These are phyloP conservation scores for Drosophila simulans DNA, from an alignment of 1,140 invertebrate genomes.

Conservation along the genomic window DNA sequence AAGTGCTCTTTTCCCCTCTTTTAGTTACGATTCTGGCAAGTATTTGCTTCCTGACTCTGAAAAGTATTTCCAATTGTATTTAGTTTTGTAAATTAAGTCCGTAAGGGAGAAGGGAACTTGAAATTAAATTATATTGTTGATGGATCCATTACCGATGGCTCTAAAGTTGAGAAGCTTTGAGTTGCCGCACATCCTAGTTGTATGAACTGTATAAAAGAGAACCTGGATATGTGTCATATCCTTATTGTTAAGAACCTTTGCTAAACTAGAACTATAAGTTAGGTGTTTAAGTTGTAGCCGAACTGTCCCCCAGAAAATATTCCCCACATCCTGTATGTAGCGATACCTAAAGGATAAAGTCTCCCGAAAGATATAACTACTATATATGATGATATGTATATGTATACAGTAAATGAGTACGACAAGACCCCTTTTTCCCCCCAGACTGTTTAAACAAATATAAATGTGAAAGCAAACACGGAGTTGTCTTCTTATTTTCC, in stretches of 20 bases:
- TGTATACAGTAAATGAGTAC: conserved; percentile 48
- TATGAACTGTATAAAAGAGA: conserved; percentile 44
- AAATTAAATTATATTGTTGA: conserved; percentile 31
- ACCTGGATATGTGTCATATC: conserved; percentile 32
- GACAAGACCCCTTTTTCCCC: conserved; percentile 32
- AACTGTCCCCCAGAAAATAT: conserved; percentile 14
- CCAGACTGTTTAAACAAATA: conserved; percentile 76
- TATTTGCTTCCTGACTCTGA: conserved; percentile 38
- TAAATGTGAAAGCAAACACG: conserved; percentile 70
- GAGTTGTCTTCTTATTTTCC: conserved; percentile 39
- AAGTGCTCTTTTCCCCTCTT: conserved; percentile 7
- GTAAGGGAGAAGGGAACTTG: background rate
- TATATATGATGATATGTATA: conserved; percentile 42
- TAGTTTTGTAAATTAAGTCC: conserved; percentile 43
- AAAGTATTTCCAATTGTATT: conserved; percentile 29
- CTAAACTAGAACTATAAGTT: conserved; percentile 44
- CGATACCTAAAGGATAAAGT: conserved; percentile 13
- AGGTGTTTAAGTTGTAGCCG: conserved; percentile 43
- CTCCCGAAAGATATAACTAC: conserved; percentile 37
- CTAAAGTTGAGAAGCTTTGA: conserved; percentile 3
- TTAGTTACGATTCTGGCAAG: conserved; percentile 35
- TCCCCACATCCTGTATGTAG: conserved; percentile 29
- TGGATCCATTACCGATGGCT: conserved; percentile 30
- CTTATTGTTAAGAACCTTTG: conserved; percentile 35
- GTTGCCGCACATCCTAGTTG: conserved; percentile 12